Evolutionary conservation across 2,888 invertebrate species (phyloP).

Genomic region (Catocala sponsa): DNA sequence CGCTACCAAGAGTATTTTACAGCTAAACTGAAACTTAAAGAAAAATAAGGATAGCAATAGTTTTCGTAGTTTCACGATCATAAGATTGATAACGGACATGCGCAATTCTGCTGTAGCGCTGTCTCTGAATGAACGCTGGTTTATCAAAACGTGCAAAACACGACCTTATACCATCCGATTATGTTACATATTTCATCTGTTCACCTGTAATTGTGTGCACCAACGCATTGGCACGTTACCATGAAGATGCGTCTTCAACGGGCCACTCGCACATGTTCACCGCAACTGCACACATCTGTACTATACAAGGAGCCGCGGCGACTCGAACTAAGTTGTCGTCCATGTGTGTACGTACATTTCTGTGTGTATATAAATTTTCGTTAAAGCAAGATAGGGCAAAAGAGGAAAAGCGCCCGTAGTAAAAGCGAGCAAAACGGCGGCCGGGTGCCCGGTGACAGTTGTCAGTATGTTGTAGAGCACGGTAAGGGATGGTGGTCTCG

Average conservation of each 20-base stretch:
- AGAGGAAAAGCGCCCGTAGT: constrained; percentile 80
- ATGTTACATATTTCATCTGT: constrained; percentile 58
- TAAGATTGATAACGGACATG: constrained; percentile 79
- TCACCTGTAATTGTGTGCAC: constrained; percentile 69
- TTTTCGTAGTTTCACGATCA: constrained; percentile 75
- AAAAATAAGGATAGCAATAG: constrained; percentile 81
- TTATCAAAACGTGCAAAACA: constrained; percentile 53
- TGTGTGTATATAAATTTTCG: constrained; percentile 78
- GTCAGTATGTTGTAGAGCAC: constrained; percentile 78
- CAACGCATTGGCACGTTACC: constrained; percentile 65
- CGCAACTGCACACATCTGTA: constrained; percentile 53
- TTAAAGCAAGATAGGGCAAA: constrained; percentile 81
- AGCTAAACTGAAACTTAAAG: constrained; percentile 63
- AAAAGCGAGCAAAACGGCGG: constrained; percentile 77
- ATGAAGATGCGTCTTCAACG: constrained; percentile 71
- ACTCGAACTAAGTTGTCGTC: constrained; percentile 67
- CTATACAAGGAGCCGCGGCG: constrained; percentile 45
- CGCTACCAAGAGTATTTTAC: constrained; percentile 19
- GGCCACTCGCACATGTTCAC: constrained; percentile 60
- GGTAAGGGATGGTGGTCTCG: constrained; percentile 79
- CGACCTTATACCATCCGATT: constrained; percentile 58
- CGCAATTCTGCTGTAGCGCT: constrained; percentile 68
- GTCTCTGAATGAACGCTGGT: constrained; percentile 67
- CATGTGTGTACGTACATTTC: constrained; percentile 73
- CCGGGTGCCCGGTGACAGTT: constrained; percentile 73